These are phyloP conservation scores for Fragum sueziense DNA, from an alignment of 2,888 invertebrate species.

Conservation along the genomic window DNA sequence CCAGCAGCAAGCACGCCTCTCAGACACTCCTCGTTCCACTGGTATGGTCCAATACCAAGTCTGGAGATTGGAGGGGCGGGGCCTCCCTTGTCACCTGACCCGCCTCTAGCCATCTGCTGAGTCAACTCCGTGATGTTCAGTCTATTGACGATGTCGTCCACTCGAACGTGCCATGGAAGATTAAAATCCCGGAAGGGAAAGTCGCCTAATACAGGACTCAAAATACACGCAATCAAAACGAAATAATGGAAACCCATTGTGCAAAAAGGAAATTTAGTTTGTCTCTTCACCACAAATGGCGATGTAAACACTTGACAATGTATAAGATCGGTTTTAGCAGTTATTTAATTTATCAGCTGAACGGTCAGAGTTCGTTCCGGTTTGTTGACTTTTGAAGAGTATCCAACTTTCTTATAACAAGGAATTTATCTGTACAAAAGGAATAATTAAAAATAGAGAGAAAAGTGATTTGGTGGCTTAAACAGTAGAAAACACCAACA, in stretches of 20 bases:
- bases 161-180: slow-evolving; percentile 76
- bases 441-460: no score
- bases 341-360: no score
- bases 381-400: background rate
- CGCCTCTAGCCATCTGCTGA: slow-evolving; percentile 71
- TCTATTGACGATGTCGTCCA: slow-evolving; percentile 75
- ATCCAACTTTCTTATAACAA: no score
- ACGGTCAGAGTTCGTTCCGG: background rate
- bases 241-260: no score
- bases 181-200: slow-evolving; percentile 77
- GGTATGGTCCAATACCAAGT: slow-evolving; percentile 75
- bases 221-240: no score
- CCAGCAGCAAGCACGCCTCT: slow-evolving; percentile 76
- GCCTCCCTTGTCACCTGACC: slow-evolving; percentile 67
- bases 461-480: no score
- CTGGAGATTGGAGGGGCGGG: slow-evolving; percentile 75
- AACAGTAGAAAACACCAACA: no score
- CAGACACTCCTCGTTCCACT: slow-evolving; percentile 79
- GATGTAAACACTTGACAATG: no score
- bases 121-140: slow-evolving; percentile 75
- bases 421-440: no score
- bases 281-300: no score
- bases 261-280: no score
- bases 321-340: no score
- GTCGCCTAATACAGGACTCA: background rate